Percentiles rank a stretch among this genome's conserved stretches.
phyloP scores from a whole-genome alignment of 2,113 vertebrate species.

The Miniopterus natalensis region DNA sequence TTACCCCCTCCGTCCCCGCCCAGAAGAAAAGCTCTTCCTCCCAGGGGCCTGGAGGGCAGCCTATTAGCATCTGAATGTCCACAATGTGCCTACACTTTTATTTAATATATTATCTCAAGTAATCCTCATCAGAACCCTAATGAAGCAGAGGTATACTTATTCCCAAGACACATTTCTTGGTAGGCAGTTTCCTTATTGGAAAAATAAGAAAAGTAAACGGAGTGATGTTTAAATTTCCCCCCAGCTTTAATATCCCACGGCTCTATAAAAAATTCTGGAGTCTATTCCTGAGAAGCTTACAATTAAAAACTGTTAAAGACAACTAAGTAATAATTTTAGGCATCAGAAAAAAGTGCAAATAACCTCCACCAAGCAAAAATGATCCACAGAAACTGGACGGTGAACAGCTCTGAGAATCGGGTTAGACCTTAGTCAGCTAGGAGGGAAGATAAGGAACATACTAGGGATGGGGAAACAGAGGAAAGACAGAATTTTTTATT shows the following conservation, averaged over 20 bases:
- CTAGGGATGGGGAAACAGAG: not conserved
- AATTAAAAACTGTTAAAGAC: not conserved
- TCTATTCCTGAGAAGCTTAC: not conserved
- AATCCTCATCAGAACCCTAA: not conserved
- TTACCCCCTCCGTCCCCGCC: not conserved
- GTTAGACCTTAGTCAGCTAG: not conserved
- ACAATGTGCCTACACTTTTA: not conserved
- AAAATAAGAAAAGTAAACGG: not conserved
- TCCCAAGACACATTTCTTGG: not conserved
- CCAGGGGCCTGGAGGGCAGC: not conserved
- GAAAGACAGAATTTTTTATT: constrained; percentile 60
- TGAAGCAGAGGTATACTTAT: not conserved
- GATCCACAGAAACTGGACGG: not conserved
- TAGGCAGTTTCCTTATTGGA: not conserved
- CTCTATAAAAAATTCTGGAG: not conserved
- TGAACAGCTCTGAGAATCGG: not conserved
- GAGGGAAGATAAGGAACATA: constrained; percentile 23
- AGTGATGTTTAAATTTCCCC: not conserved
- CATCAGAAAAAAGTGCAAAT: constrained; percentile 25
- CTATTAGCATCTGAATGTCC: not conserved
- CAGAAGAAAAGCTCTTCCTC: not conserved
- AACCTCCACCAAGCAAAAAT: constrained; percentile 22
- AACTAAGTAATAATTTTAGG: not conserved
- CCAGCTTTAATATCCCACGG: not conserved
- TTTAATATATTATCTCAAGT: not conserved